Base-by-base conservation (phyloP, 2,888 invertebrate genomes). In the Thalpophila matura region DNA sequence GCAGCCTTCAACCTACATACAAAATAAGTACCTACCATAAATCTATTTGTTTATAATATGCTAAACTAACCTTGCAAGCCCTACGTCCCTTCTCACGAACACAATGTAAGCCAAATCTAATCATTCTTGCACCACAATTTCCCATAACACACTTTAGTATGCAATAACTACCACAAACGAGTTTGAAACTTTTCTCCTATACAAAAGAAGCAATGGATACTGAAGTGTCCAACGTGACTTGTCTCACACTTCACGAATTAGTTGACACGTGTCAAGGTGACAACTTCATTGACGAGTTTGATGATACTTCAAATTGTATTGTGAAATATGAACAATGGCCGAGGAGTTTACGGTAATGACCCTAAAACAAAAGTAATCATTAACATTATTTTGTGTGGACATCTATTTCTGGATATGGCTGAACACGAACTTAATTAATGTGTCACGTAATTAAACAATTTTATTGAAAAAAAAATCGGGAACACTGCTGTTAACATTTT, bases 291-390 rank as follows among this genome's bases (percentile, higher is more conserved):
- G 56, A 56, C 56, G 16, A 54, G 6, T 50, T 24, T 56, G 59
- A 70, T 65, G 49, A 54, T 57, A 66, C 47, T 58, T 43, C 9
- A 16, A 31, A 26, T 12, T 6, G 42, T 43, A 45, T 71, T 71
- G 62, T 60, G 65, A 50, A 70, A 70, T 55, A 26, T 54, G 54
- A 72, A 74, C 74, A 76, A 77, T 77, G 35, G 63, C 7, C 37
- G 18, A 67, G 59, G 40, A 33, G 51, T 68, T 66, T 60, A 62
- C 62, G 64, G 38, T 68, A 74, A 57, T 75, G 77, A 77, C 73
- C 72, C 61, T 37, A 51, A 50, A 74, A 71, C 50, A 50, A 50
- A 61, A 26, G 47, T 47, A 46, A 45, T 37, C 24, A 72, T 72
- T 74, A 64, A 51, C 68, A 74, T 75, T 55, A 60, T 51, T 57